Evolutionary conservation across 1,140 invertebrate genomes (phyloP).

Genomic region (Ganaspis sp.): DNA sequence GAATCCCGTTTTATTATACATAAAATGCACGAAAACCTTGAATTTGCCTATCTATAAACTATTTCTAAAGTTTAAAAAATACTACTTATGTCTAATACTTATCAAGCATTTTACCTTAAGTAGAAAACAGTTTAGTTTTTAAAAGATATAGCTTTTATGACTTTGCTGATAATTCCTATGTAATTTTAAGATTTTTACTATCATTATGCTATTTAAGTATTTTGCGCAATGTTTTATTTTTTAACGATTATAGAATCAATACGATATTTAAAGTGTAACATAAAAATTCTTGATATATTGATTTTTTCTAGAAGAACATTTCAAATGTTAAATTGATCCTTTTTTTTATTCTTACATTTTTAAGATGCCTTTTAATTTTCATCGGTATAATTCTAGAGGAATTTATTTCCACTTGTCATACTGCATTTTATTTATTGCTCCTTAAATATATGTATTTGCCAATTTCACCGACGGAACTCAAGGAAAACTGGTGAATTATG

Average conservation of each 20-base stretch:
- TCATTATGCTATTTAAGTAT: background rate
- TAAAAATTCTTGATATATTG: background rate
- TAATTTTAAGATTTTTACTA: background rate
- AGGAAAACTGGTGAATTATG: background rate
- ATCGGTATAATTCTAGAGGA: background rate
- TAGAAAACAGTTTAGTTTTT: background rate
- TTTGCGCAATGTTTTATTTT: background rate
- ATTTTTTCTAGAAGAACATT: no score
- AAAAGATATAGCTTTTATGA: constrained; percentile 4
- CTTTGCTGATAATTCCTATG: background rate
- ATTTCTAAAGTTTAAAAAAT: background rate
- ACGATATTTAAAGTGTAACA: no score
- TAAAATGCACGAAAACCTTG: no score
- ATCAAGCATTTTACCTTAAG: background rate
- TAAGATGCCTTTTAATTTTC: no score
- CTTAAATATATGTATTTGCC: background rate
- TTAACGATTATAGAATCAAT: background rate
- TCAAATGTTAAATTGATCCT: no score
- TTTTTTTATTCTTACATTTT: no score
- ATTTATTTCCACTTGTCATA: background rate
- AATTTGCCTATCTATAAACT: background rate
- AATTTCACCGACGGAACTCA: background rate
- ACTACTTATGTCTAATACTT: background rate
- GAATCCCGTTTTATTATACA: no score
- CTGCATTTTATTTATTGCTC: background rate